Evolutionary conservation across 2,113 vertebrate species (phyloP).

Genomic region (Balaeniceps rex): DNA sequence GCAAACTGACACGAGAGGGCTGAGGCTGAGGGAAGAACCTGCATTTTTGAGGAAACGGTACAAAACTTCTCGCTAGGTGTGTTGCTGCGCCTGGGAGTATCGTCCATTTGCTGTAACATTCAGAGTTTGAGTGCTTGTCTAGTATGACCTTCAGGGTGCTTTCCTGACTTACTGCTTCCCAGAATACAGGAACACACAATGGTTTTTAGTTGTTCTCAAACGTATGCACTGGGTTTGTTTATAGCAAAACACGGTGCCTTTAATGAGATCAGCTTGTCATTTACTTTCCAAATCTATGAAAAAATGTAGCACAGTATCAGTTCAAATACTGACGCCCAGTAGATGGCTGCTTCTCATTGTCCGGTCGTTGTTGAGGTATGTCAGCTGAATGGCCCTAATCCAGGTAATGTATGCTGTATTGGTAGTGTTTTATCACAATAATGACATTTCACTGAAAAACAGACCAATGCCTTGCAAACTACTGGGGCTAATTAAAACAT

Average conservation of each 20-base stretch:
- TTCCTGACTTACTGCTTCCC: background rate
- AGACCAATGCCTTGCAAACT: background rate
- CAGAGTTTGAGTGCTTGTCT: background rate
- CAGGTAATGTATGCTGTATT: background rate
- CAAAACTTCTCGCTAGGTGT: background rate
- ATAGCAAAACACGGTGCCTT: background rate
- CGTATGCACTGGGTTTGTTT: background rate
- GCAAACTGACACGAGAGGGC: background rate
- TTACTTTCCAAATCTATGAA: background rate
- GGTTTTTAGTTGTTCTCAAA: background rate
- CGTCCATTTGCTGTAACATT: rapidly evolving
- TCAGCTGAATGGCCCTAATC: background rate
- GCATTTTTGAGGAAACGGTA: background rate
- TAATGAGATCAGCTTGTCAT: background rate
- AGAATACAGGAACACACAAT: background rate
- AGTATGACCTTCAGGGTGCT: background rate
- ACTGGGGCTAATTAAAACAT: background rate
- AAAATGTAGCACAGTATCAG: background rate
- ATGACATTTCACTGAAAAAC: background rate
- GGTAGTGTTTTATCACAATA: background rate
- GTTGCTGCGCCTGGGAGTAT: background rate
- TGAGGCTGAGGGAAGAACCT: background rate
- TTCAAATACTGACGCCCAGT: background rate
- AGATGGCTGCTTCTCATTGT: background rate
- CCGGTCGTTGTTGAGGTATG: background rate